Base-by-base conservation (phyloP, 2,113 vertebrate species). In the Halichoerus grypus region DNA sequence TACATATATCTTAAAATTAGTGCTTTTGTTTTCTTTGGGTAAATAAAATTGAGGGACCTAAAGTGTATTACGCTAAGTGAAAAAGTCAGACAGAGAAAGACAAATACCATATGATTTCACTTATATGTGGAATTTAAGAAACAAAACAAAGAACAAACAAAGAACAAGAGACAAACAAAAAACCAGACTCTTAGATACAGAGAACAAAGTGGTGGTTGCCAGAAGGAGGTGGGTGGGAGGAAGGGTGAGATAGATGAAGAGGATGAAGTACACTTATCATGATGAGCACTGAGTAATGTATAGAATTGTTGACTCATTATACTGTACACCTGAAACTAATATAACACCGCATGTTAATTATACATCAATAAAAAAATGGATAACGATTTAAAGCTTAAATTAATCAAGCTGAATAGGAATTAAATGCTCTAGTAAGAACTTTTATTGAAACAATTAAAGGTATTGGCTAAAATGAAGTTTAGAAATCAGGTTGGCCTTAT, bases 381-480 rank as follows among this genome's bases (percentile, higher is more conserved):
- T 21, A 87, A 49, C 51, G 12, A 65, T 79, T 3, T 53, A 88
- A 63, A 61, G 15, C 72, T 96, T 88, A 80, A 65, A 67, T 88
- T 74, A 88, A 72, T 93, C 12, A n/a, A 74, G 63, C 11, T 55
- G 39, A 93, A 51, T 53, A 91, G 19, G 57, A 93, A 96, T 89
- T 65, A 96, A 96, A 72, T 84, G 33, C 59, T 31, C 8, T 36
- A 28, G 12, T 59, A 55, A 76, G 26, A 96, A 74, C n/a, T 88
- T 74, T 26, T 16, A 28, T 31, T 21, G 14, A 22, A n/a, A 90
- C 69, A 63, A 74, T 36, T 65, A 87, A 87, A 95, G 42, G 18
- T 63, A 69, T 69, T 84, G 69, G 71, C 33, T 63, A 79, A 90
- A 95, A 87, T 46, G 21, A 96, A 96, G 85, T 28, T 80, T 63